phyloP scores from a whole-genome alignment of 2,113 vertebrate genomes.

The Semicossyphus pulcher region DNA sequence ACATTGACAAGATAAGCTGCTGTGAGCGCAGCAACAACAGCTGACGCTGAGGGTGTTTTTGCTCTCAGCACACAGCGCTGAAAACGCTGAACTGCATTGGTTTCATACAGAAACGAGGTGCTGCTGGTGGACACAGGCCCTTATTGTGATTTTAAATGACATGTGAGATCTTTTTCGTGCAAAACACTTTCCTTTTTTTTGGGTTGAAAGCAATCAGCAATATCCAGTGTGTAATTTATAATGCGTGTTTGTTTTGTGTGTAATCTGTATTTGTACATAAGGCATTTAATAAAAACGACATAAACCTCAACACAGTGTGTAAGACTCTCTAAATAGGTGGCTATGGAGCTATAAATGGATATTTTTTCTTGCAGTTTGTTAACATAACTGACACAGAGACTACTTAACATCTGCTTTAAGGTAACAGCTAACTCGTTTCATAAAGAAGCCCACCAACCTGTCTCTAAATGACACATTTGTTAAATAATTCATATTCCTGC shows the following conservation, averaged over 20 bases:
- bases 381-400: conserved; percentile 87
- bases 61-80: too few species aligned
- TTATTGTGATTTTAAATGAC: conserved; percentile 92
- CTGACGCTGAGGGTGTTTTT: too few species aligned
- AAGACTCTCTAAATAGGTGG: conserved; percentile 98
- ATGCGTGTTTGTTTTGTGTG: conserved; percentile 95
- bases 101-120: too few species aligned
- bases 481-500: conserved; percentile 94
- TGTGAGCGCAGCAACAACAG: too few species aligned
- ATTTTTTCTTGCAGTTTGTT: conserved; percentile 92
- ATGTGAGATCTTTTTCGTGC: conserved; percentile 93
- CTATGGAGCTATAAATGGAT: conserved; percentile 60
- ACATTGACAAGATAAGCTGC: too few species aligned
- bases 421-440: conserved; percentile 91
- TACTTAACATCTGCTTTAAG: conserved; percentile 92
- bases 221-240: conserved; percentile 93
- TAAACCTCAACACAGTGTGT: conserved; percentile 96
- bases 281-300: conserved; percentile 90
- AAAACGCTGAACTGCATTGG: too few species aligned
- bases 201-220: conserved; percentile 90
- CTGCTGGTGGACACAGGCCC: too few species aligned
- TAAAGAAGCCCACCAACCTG: conserved; percentile 84
- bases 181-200: conserved; percentile 89
- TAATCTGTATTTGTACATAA: conserved; percentile 99
- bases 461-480: conserved; percentile 86